Conservation (phyloP, 1,140 invertebrate species). For the Leucophenga varia region DNA sequence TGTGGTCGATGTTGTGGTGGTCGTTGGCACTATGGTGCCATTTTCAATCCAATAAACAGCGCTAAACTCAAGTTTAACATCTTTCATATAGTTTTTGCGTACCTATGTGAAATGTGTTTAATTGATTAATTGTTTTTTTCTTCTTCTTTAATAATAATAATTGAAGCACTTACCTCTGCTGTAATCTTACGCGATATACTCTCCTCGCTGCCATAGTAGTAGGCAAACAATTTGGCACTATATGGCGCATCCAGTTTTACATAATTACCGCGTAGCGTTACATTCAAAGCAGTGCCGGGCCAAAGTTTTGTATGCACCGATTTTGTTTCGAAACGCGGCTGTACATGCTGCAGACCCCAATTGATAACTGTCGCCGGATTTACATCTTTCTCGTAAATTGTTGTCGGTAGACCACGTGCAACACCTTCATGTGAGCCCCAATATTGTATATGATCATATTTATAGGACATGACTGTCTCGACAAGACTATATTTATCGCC, state of each 20-base stretch:
- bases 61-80: slow-evolving; percentile 68
- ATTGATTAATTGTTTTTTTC: background rate
- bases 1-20: slow-evolving; percentile 70
- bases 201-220: slow-evolving; percentile 64
- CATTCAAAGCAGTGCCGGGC: slow-evolving; percentile 76
- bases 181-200: slow-evolving; percentile 47
- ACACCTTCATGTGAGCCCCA: slow-evolving; percentile 79
- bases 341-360: slow-evolving; percentile 67
- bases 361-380: slow-evolving; percentile 62
- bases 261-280: slow-evolving; percentile 71
- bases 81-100: slow-evolving; percentile 66
- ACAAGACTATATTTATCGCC: slow-evolving; percentile 59
- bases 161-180: slow-evolving; percentile 41
- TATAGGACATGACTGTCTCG: slow-evolving; percentile 70
- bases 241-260: slow-evolving; percentile 73
- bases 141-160: no score
- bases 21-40: slow-evolving; percentile 74
- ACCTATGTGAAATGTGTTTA: slow-evolving; percentile 60
- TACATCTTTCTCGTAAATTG: slow-evolving; percentile 64
- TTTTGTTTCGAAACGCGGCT: slow-evolving; percentile 61
- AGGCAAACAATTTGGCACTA: slow-evolving; percentile 67
- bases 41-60: slow-evolving; percentile 74
- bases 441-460: slow-evolving; percentile 67
- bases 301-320: slow-evolving; percentile 55
- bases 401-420: slow-evolving; percentile 71